Evolutionary conservation across 2,113 vertebrate species (phyloP).

Genomic region (Poeciliopsis prolifica): DNA sequence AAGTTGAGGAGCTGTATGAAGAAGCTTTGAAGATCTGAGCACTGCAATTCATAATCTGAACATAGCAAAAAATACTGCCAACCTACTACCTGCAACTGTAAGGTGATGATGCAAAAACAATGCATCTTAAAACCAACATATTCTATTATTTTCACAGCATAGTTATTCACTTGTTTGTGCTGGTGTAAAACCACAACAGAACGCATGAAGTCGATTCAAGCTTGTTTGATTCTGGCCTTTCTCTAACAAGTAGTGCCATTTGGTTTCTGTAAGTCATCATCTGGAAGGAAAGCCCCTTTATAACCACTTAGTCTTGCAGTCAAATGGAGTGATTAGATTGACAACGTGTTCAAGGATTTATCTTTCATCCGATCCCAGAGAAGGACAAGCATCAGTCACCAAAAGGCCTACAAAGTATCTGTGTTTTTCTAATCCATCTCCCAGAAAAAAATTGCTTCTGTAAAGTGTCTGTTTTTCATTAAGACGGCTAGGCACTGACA

Average conservation of each 20-base stretch:
- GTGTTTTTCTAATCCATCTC: conserved; percentile 12
- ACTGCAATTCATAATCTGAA: not conserved
- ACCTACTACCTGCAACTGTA: not conserved
- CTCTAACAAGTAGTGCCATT: not conserved
- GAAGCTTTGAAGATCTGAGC: not conserved
- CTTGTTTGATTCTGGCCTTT: not conserved
- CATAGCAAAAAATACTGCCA: too few relatives aligned
- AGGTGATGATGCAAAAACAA: not conserved
- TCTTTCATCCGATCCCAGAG: conserved; percentile 35
- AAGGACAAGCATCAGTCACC: conserved; percentile 23
- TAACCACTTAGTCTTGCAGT: not conserved
- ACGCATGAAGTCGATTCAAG: not conserved
- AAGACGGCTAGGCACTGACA: conserved; percentile 36
- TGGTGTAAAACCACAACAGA: too few relatives aligned
- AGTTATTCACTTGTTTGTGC: too few relatives aligned
- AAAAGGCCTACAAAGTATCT: conserved; percentile 18
- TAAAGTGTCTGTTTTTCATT: conserved; percentile 3
- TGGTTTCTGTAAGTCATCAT: not conserved
- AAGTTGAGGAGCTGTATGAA: not conserved
- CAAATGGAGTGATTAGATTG: conserved; percentile 32
- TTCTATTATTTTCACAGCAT: not conserved
- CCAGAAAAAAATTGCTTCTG: conserved; percentile 1
- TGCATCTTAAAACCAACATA: too few relatives aligned
- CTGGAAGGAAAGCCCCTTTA: not conserved
- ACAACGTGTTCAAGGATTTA: conserved; percentile 35